A percentile compares a stretch with the other conserved stretches of the same genome.
Evolutionary conservation across 2,888 invertebrate genomes (phyloP).

Genomic region (Agrochola circellaris): DNA sequence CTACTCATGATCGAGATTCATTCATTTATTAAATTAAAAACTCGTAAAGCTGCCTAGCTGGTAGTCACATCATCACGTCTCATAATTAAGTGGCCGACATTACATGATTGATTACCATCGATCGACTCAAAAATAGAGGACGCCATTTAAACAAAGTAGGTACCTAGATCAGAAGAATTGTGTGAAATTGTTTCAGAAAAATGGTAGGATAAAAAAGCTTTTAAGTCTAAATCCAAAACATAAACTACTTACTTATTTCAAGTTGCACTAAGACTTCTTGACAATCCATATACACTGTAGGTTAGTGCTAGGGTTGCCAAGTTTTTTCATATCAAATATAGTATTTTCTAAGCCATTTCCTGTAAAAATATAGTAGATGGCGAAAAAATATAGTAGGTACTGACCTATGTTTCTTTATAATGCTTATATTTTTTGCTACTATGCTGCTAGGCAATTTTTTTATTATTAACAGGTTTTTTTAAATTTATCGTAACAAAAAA

Average conservation of each 20-base stretch:
- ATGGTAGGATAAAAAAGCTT: too few species aligned
- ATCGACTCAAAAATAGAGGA: background rate
- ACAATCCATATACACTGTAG: background rate
- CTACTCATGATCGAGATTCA: background rate
- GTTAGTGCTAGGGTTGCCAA: background rate
- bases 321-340: too few species aligned
- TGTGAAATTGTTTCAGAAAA: background rate
- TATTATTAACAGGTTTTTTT: too few species aligned
- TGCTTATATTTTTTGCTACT: too few species aligned
- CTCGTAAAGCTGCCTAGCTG: conserved; percentile 24
- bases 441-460: too few species aligned
- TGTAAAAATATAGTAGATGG: too few species aligned
- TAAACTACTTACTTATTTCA: background rate
- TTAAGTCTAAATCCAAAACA: background rate
- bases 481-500: too few species aligned
- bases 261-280: background rate
- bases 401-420: too few species aligned
- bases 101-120: conserved; percentile 21
- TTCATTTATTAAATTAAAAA: conserved; percentile 24
- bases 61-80: background rate
- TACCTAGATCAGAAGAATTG: background rate
- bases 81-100: conserved; percentile 8
- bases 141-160: background rate
- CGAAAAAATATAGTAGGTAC: too few species aligned
- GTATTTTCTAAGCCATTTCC: too few species aligned